phyloP scores from a whole-genome alignment of 37 sponge, comb jelly and placozoan species.

The Halisarca cf. caerulea region DNA sequence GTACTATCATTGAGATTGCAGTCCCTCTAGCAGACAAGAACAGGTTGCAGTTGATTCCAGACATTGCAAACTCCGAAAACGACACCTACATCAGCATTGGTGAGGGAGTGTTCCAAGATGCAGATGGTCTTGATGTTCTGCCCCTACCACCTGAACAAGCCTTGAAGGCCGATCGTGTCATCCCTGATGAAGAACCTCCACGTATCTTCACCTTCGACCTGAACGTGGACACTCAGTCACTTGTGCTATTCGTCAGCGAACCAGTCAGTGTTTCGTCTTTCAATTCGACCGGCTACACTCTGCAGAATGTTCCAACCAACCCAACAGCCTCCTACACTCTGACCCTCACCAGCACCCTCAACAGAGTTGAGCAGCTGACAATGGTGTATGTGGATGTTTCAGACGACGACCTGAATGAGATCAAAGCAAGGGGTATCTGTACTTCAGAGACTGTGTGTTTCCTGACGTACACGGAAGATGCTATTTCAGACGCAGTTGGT shows the following conservation, averaged over 20 bases:
- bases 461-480: constrained; percentile 65
- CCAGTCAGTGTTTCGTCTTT: constrained; percentile 59
- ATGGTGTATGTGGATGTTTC: constrained; percentile 45
- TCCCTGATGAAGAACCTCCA: constrained; percentile 77
- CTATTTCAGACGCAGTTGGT: constrained; percentile 72
- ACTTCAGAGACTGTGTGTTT: constrained; percentile 56
- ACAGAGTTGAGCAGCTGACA: constrained; percentile 53
- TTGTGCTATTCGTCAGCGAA: constrained; percentile 65
- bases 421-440: constrained; percentile 74
- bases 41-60: constrained; percentile 57
- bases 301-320: constrained; percentile 54
- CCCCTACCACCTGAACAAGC: constrained; percentile 49
- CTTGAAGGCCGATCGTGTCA: constrained; percentile 61
- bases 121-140: constrained; percentile 47
- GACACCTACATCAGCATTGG: constrained; percentile 81
- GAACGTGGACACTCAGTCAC: constrained; percentile 63
- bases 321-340: constrained; percentile 62
- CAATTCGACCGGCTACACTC: constrained; percentile 43
- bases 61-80: constrained; percentile 64
- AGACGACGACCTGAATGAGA: constrained; percentile 56
- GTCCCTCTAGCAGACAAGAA: constrained; percentile 64
- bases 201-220: constrained; percentile 44
- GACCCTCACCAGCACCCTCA: constrained; percentile 27
- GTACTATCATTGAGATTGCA: constrained; percentile 50
- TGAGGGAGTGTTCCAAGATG: constrained; percentile 60